phyloP scores from a whole-genome alignment of 2,113 vertebrate species.

The Uria lomvia region DNA sequence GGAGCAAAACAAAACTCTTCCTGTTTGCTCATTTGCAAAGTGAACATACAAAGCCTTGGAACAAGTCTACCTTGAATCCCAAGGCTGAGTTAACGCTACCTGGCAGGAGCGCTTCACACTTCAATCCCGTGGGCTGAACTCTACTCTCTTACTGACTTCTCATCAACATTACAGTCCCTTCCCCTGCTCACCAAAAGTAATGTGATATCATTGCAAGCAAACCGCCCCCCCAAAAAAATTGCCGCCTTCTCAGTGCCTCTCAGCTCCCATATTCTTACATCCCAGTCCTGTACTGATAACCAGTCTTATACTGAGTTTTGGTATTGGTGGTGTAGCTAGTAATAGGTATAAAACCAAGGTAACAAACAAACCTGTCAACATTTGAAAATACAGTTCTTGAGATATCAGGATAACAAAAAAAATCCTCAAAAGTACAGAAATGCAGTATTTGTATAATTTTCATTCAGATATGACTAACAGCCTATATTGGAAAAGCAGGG shows the following conservation, averaged over 20 bases:
- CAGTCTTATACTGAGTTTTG: background rate
- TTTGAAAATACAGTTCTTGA: background rate
- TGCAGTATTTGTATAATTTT: background rate
- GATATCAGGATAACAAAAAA: background rate
- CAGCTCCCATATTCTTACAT: background rate
- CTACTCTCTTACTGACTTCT: background rate
- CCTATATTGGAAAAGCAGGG: background rate
- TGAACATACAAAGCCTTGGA: background rate
- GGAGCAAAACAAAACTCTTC: background rate
- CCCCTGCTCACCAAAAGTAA: background rate
- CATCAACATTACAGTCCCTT: background rate
- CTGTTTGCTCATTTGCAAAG: background rate
- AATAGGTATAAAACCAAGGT: background rate
- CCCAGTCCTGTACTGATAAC: background rate
- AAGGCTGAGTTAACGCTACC: background rate
- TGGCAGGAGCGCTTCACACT: background rate
- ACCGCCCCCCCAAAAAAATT: background rate
- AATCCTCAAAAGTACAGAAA: background rate
- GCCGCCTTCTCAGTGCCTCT: background rate
- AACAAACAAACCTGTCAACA: background rate
- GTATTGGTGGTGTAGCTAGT: background rate
- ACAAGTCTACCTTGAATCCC: background rate
- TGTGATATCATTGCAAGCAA: background rate
- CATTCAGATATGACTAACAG: background rate
- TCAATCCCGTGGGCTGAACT: background rate